A percentile compares a stretch with the other conserved stretches of the same genome.
phyloP scores from a whole-genome alignment of 2,888 invertebrate genomes.

The Scaptomyza parva region DNA sequence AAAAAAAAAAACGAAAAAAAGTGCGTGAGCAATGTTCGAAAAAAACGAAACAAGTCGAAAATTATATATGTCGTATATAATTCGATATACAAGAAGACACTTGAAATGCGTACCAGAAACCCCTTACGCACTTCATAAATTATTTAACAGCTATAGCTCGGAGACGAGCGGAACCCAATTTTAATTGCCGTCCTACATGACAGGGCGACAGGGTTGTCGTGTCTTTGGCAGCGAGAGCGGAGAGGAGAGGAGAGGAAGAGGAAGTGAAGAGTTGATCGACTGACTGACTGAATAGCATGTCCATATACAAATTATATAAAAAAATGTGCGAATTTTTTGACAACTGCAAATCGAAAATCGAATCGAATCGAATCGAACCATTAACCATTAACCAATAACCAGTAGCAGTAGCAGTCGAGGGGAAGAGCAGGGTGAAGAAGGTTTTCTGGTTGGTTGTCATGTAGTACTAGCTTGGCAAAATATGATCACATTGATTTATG shows the following conservation, averaged over 20 bases:
- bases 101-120: constrained; percentile 71
- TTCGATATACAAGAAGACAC: constrained; percentile 32
- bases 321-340: constrained; percentile 76
- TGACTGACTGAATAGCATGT: constrained; percentile 7
- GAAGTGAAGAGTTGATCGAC: neutral
- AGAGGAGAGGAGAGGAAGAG: too few relatives aligned
- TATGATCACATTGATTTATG: constrained; percentile 68
- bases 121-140: constrained; percentile 79
- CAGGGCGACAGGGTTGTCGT: constrained; percentile 10
- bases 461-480: constrained; percentile 64
- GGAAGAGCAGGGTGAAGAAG: fast-evolving
- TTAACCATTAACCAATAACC: too few relatives aligned
- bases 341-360: constrained; percentile 62
- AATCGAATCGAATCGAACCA: constrained; percentile 9
- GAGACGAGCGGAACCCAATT: constrained; percentile 57
- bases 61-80: constrained; percentile 3
- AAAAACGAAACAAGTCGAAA: constrained; percentile 9
- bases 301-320: too few relatives aligned
- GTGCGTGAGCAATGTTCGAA: constrained; percentile 51
- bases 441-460: constrained; percentile 23
- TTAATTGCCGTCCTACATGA: constrained; percentile 65
- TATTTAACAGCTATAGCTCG: constrained; percentile 68
- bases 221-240: neutral
- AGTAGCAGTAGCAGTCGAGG: neutral
- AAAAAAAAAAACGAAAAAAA: constrained; percentile 8